These are phyloP conservation scores for Diadegma fenestrale DNA, from an alignment of 2,888 invertebrate genomes.

Conservation along the genomic window DNA sequence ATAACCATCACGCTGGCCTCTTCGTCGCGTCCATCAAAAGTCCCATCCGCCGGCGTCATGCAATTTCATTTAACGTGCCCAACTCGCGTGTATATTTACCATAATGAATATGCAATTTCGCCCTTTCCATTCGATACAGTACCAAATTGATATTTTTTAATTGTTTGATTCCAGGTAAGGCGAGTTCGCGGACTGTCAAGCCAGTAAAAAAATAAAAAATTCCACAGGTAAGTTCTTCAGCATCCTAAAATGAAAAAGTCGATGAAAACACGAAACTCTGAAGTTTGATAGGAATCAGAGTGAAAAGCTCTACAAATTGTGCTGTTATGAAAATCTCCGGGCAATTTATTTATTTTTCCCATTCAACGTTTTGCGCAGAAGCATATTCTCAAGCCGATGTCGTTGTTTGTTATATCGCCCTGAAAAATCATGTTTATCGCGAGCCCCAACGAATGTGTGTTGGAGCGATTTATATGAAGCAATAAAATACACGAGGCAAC, in stretches of 20 bases:
- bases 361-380: too few species aligned
- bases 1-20: slow-evolving; percentile 49
- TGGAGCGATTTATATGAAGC: neutral
- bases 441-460: neutral
- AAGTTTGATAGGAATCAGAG: too few species aligned
- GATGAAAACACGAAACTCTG: too few species aligned
- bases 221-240: slow-evolving; percentile 39
- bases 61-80: slow-evolving; percentile 33
- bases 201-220: slow-evolving; percentile 6
- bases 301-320: too few species aligned
- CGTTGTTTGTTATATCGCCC: neutral
- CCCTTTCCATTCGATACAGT: neutral
- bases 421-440: neutral
- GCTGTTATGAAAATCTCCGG: too few species aligned
- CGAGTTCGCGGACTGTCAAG: neutral
- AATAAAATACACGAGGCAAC: slow-evolving; percentile 1
- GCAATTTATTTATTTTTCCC: too few species aligned
- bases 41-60: neutral
- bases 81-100: slow-evolving; percentile 22
- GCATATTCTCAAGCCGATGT: neutral
- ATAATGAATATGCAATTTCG: slow-evolving; percentile 17
- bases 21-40: slow-evolving; percentile 55
- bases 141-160: slow-evolving; percentile 13
- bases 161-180: slow-evolving; percentile 65
- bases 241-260: neutral